Percentiles rank a stretch among this genome's conserved stretches.
Conservation (phyloP, 2,888 invertebrate genomes). For the Rosalia funebris region DNA sequence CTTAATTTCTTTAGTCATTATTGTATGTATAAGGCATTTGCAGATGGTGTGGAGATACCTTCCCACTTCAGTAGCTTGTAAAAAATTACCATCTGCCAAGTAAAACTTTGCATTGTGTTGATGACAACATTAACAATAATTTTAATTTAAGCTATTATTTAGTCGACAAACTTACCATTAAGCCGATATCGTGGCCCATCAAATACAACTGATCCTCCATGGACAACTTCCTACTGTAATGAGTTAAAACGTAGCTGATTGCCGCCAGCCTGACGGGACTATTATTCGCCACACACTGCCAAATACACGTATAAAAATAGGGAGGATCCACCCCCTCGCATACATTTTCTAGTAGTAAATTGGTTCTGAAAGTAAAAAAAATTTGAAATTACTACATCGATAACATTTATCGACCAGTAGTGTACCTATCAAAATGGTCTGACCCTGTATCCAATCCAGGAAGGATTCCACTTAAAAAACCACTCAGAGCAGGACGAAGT, state of each 20-base stretch:
- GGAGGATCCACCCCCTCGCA: slow-evolving; percentile 79
- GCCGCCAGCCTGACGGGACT: slow-evolving; percentile 84
- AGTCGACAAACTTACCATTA: slow-evolving; percentile 78
- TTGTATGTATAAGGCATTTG: too few relatives aligned
- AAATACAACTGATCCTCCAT: slow-evolving; percentile 86
- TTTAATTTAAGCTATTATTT: too few relatives aligned
- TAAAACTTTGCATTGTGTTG: too few relatives aligned
- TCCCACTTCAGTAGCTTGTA: too few relatives aligned
- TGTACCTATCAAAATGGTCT: slow-evolving; percentile 80
- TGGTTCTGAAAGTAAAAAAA: slow-evolving; percentile 66
- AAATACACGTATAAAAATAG: slow-evolving; percentile 87
- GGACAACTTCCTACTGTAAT: slow-evolving; percentile 80
- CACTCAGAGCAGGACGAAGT: slow-evolving; percentile 83
- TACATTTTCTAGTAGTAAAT: slow-evolving; percentile 74
- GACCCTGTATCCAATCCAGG: slow-evolving; percentile 89
- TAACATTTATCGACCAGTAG: neutral
- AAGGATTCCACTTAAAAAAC: slow-evolving; percentile 86
- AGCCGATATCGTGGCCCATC: slow-evolving; percentile 84
- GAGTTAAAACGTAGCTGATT: slow-evolving; percentile 80
- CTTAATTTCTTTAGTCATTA: too few relatives aligned
- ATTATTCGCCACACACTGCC: slow-evolving; percentile 87
- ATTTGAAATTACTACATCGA: too few relatives aligned
- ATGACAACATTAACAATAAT: too few relatives aligned
- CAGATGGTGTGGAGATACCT: too few relatives aligned
- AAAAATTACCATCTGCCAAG: too few relatives aligned